Evolutionary conservation across 2,888 invertebrate species (phyloP).

Genomic region (Drosophila sordidula): DNA sequence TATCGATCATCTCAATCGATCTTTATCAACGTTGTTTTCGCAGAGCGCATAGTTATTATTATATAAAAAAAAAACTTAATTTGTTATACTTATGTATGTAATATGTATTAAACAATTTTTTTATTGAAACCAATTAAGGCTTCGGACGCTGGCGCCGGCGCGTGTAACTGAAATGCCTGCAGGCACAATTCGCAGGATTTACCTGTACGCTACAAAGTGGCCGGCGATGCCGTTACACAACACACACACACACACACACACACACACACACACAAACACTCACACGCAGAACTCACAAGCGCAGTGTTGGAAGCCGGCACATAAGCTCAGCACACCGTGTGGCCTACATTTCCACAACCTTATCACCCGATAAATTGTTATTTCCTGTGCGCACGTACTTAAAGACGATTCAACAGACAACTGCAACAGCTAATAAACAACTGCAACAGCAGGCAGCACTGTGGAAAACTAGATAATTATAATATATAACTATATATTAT

Average conservation of each 20-base stretch:
- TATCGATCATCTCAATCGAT: conserved; percentile 31
- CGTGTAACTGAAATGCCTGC: conserved; percentile 6
- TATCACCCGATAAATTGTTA: conserved; percentile 59
- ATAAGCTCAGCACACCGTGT: conserved; percentile 57
- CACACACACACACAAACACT: conserved; percentile 9
- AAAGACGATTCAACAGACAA: conserved; percentile 50
- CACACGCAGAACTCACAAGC: conserved; percentile 8
- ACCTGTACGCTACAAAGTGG: conserved; percentile 15
- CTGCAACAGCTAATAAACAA: conserved; percentile 35
- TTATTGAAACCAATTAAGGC: conserved; percentile 34
- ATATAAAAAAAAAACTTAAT: conserved; percentile 36
- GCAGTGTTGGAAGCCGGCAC: conserved; percentile 29
- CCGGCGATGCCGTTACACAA: conserved; percentile 21
- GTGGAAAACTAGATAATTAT: conserved; percentile 73
- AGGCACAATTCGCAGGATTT: conserved; percentile 13
- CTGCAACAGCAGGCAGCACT: conserved; percentile 56
- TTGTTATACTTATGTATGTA: conserved; percentile 49
- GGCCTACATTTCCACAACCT: conserved; percentile 51
- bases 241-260: too few species aligned
- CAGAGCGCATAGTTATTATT: conserved; percentile 42
- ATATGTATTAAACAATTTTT: conserved; percentile 36
- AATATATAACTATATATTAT: conserved; percentile 38
- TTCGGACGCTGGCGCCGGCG: conserved; percentile 19
- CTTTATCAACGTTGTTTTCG: conserved; percentile 20
- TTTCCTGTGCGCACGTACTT: conserved; percentile 77